phyloP scores from a whole-genome alignment of 2,888 invertebrate species.

The Galeruca laticollis region DNA sequence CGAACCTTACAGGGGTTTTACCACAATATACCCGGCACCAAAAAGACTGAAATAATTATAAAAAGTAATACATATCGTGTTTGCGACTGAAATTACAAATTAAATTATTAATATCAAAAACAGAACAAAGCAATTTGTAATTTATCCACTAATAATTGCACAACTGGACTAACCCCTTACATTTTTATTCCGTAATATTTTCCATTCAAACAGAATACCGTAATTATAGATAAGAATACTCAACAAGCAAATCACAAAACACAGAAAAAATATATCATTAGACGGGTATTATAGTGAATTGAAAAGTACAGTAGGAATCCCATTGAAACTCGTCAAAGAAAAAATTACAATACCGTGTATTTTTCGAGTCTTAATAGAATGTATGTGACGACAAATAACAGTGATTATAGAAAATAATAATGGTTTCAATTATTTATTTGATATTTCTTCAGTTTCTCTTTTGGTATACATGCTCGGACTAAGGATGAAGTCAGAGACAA shows the following conservation, averaged over 20 bases:
- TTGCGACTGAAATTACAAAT: not conserved
- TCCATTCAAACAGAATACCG: not conserved
- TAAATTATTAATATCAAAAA: not conserved
- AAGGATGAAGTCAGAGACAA: not conserved
- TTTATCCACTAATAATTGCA: not conserved
- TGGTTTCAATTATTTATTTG: constrained; percentile 23
- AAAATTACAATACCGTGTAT: constrained; percentile 8
- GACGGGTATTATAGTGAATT: not conserved
- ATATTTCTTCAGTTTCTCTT: constrained; percentile 27
- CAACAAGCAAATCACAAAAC: constrained; percentile 1
- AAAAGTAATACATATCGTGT: not conserved
- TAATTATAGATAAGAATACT: not conserved
- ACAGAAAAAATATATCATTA: not conserved
- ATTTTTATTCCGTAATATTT: constrained; percentile 1
- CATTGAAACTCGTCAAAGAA: constrained; percentile 13
- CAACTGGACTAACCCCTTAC: not conserved
- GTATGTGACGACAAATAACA: constrained; percentile 5
- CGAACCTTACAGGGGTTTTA: too few relatives aligned
- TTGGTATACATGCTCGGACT: not conserved
- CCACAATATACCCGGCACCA: not conserved
- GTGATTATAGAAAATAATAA: not conserved
- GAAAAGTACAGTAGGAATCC: not conserved
- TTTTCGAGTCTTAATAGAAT: constrained; percentile 3
- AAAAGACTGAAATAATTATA: not conserved
- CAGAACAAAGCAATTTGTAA: not conserved